Conservation (phyloP, 2,113 vertebrate genomes). For the Triplophysa dalaica region DNA sequence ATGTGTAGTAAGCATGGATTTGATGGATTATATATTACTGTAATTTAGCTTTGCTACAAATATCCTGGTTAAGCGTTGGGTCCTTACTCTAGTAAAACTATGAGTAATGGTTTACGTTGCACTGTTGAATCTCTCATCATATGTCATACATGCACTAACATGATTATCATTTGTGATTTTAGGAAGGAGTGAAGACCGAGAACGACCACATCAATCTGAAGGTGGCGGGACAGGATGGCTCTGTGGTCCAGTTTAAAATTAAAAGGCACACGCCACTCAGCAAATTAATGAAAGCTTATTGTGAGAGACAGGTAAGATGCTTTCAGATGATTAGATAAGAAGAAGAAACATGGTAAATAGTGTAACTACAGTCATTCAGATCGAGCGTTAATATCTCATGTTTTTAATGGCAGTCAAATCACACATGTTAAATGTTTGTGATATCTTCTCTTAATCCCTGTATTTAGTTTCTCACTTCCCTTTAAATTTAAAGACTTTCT, state of each 20-base stretch:
- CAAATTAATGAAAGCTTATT: conserved; percentile 96
- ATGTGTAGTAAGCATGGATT: no score
- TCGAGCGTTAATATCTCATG: not conserved
- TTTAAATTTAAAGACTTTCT: not conserved
- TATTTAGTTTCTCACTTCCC: not conserved
- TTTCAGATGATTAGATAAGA: not conserved
- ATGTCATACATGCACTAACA: not conserved
- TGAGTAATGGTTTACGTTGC: not conserved
- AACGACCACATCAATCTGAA: conserved; percentile 94
- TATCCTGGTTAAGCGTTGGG: no score
- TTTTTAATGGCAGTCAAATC: not conserved
- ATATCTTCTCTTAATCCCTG: not conserved
- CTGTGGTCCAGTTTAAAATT: conserved; percentile 92
- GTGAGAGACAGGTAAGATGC: conserved; percentile 86
- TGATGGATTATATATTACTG: no score
- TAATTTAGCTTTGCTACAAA: no score
- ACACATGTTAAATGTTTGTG: no score
- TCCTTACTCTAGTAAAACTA: not conserved
- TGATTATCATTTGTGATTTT: conserved; percentile 33
- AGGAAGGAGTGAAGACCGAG: conserved; percentile 91
- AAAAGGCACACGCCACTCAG: conserved; percentile 91
- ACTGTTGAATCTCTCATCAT: not conserved
- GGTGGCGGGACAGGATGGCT: conserved; percentile 90
- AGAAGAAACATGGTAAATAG: not conserved
- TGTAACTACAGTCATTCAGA: not conserved